phyloP scores from a whole-genome alignment of 1,140 invertebrate genomes.

The Drosophila cardini region DNA sequence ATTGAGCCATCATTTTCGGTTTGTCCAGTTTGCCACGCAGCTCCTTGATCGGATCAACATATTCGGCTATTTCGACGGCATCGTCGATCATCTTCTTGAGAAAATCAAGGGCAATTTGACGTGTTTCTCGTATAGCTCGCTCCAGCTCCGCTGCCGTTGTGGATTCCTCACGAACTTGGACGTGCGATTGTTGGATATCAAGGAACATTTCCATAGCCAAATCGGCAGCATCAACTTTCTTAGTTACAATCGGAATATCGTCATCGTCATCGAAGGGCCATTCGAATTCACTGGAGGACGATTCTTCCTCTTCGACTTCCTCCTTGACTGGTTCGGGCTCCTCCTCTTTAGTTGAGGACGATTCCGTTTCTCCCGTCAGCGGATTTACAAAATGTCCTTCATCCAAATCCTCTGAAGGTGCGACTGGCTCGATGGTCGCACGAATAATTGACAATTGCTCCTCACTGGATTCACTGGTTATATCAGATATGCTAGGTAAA shows the following conservation, averaged over 20 bases:
- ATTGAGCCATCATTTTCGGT: slow-evolving; percentile 1
- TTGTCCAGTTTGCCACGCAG: slow-evolving; percentile 24
- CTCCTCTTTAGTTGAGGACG: not conserved
- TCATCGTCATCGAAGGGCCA: slow-evolving; percentile 28
- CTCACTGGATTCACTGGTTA: not conserved
- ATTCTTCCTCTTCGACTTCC: not conserved
- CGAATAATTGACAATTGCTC: not conserved
- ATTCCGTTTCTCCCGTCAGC: not conserved
- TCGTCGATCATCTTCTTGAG: slow-evolving; percentile 12
- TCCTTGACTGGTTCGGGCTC: not conserved
- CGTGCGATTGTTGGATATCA: not conserved
- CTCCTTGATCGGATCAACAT: slow-evolving; percentile 2
- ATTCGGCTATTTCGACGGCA: slow-evolving; percentile 13
- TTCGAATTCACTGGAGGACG: slow-evolving; percentile 9
- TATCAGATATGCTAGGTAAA: slow-evolving; percentile 31
- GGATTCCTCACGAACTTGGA: not conserved
- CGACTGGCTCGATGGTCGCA: not conserved
- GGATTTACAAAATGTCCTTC: slow-evolving; percentile 11
- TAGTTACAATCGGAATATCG: not conserved
- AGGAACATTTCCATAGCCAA: slow-evolving; percentile 4
- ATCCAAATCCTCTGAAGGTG: not conserved
- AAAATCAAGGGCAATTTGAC: slow-evolving; percentile 10
- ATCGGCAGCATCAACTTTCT: not conserved
- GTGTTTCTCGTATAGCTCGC: not conserved
- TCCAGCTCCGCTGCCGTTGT: not conserved